These are phyloP conservation scores for Echeneis naucrates DNA, from an alignment of 2,797 vertebrate species.

Conservation along the genomic window DNA sequence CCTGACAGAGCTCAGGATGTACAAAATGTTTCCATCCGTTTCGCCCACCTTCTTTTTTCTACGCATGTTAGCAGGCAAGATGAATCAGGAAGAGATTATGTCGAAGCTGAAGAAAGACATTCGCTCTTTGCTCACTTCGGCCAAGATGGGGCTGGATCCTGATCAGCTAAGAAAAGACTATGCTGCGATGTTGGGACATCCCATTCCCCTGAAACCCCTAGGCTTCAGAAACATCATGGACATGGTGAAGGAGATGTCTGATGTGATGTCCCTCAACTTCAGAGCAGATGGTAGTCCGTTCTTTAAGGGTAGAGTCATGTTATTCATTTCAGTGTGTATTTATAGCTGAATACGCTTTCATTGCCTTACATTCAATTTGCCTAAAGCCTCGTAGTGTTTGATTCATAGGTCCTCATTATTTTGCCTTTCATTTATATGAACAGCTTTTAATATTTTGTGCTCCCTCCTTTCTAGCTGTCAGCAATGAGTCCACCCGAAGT, in stretches of 20 bases:
- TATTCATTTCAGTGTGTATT: neutral
- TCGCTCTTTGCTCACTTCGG: constrained; percentile 88
- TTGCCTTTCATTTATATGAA: neutral
- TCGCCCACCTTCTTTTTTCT: constrained; percentile 10
- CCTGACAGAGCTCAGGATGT: neutral
- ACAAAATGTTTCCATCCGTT: neutral
- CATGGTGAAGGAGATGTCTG: constrained; percentile 89
- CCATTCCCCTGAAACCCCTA: constrained; percentile 85
- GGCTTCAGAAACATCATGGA: constrained; percentile 89
- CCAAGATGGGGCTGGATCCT: constrained; percentile 86
- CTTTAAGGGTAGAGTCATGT: constrained; percentile 84
- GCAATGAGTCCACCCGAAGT: constrained; percentile 86
- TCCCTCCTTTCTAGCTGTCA: constrained; percentile 78
- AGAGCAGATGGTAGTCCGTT: constrained; percentile 69
- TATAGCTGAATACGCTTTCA: neutral
- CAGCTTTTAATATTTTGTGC: neutral
- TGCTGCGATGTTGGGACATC: constrained; percentile 84
- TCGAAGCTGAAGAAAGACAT: constrained; percentile 89
- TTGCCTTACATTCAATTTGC: neutral
- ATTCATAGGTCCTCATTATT: neutral
- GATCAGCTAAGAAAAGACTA: constrained; percentile 88
- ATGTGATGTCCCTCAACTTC: constrained; percentile 83
- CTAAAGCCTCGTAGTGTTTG: neutral
- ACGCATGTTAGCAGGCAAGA: constrained; percentile 57
- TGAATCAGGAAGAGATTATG: constrained; percentile 82